Evolutionary conservation across 1,140 invertebrate species (phyloP).

Genomic region (Temnothorax curvispinosus): DNA sequence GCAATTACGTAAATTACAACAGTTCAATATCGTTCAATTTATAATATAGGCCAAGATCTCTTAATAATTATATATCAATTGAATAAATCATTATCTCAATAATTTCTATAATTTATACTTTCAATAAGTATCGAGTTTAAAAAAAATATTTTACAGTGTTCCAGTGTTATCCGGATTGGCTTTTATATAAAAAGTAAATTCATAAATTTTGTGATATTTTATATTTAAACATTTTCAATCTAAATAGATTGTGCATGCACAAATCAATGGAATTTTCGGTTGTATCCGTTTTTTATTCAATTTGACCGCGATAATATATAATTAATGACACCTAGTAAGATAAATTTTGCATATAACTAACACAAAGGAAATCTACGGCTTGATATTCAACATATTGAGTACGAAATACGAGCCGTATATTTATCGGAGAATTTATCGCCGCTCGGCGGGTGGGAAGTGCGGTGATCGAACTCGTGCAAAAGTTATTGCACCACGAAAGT

Average conservation of each 20-base stretch:
- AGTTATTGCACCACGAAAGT: slow-evolving; percentile 51
- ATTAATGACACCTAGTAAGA: neutral
- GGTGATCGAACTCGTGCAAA: slow-evolving; percentile 32
- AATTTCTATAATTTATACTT: neutral
- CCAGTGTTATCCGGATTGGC: neutral
- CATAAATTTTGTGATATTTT: neutral
- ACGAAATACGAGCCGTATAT: slow-evolving; percentile 33
- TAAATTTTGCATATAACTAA: slow-evolving; percentile 22
- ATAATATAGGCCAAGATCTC: neutral
- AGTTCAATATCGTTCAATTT: neutral
- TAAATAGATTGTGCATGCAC: neutral
- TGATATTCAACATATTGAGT: slow-evolving; percentile 18
- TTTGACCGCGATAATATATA: neutral
- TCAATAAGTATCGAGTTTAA: neutral
- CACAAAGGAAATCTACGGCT: slow-evolving; percentile 9
- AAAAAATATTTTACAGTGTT: neutral
- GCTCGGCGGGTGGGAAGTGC: slow-evolving; percentile 8
- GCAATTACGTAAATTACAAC: neutral
- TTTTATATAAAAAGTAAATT: neutral
- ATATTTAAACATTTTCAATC: neutral
- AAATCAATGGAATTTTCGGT: neutral
- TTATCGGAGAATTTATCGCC: slow-evolving; percentile 35
- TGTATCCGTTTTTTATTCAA: neutral
- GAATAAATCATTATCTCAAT: neutral
- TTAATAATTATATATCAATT: slow-evolving; percentile 12